Conservation (phyloP, 1,140 invertebrate genomes). For the Proctacanthus coquilletti region DNA sequence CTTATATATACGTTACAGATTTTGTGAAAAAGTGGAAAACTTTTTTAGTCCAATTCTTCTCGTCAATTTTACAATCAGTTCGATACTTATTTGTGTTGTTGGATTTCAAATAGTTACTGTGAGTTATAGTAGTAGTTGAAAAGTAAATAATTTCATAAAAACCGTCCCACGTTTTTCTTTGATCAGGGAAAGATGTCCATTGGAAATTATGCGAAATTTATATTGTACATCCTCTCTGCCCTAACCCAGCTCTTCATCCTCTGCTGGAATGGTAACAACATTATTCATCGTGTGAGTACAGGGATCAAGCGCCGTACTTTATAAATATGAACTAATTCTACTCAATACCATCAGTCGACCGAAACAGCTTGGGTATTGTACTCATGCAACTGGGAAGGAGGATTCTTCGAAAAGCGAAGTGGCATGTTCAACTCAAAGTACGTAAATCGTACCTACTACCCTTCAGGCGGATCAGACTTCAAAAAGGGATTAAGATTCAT, state of each 20-base stretch:
- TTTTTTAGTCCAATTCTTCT: slow-evolving; percentile 26
- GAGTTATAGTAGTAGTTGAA: slow-evolving; percentile 3
- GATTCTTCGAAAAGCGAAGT: background rate
- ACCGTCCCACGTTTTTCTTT: too few species aligned
- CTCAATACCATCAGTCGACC: slow-evolving; percentile 10
- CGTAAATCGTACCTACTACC: slow-evolving; percentile 1
- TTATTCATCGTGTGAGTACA: slow-evolving; percentile 18
- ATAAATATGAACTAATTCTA: too few species aligned
- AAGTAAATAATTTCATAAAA: background rate
- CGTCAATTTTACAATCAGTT: slow-evolving; percentile 21
- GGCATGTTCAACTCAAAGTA: background rate
- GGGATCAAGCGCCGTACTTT: too few species aligned
- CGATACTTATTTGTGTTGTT: slow-evolving; percentile 26
- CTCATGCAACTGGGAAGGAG: slow-evolving; percentile 18
- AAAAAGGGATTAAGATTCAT: slow-evolving; percentile 16
- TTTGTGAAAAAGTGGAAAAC: slow-evolving; percentile 15
- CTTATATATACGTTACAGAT: slow-evolving; percentile 11
- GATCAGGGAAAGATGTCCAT: slow-evolving; percentile 24
- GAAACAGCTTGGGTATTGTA: slow-evolving; percentile 19
- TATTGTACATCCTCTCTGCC: slow-evolving; percentile 21
- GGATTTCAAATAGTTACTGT: slow-evolving; percentile 27
- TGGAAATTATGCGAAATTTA: slow-evolving; percentile 22
- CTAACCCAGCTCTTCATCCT: slow-evolving; percentile 22
- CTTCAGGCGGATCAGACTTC: slow-evolving; percentile 10
- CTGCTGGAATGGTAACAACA: slow-evolving; percentile 20